Base-by-base conservation (phyloP, 53 echinoderm and acorn worm species). In the Temnopleurus reevesii region DNA sequence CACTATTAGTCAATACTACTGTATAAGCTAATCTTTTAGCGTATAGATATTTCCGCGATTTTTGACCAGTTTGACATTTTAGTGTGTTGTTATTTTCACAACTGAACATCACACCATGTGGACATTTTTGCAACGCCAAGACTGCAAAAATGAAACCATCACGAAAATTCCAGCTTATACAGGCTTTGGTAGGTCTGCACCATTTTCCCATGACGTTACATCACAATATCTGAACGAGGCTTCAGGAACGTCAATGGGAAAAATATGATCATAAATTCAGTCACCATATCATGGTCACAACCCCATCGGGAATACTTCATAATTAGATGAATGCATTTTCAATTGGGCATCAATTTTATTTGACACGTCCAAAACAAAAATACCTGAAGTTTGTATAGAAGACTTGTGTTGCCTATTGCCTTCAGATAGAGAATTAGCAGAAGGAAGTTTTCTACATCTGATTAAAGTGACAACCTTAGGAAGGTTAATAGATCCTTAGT, bases 261-360 rank as follows among this genome's bases (percentile, higher is more conserved):
- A 65, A 71, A 71, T 71, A 71, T 71, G 41, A 71, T 71, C 71
- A 41, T 71, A 71, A 71, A 71, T 41, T 30, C 41, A 41, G 31
- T 63, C 63, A 63, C 63, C n/a, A n/a, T 63, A 71, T 43, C 71
- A 38, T 71, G 71, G 71, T 41, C 21, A n/a, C 21, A 71, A 4
- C n/a, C 71, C 71, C 41, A 36, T 38, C 9, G 38, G 71, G 38
- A 41, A 36, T 12, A 38, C 23, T 41, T 66, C 5, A n/a, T 71
- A 71, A 38, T 71, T 71, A 41, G 43, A 71, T 71, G 43, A 71
- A 71, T 71, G 71, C 23, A 71, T 71, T 71, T 71, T 41, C 71
- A 71, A 71, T n/a, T 8, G 41, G 41, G 41, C 41, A 71, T 71
- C 41, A 71, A 41, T 71, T 71, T 41, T 71, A 41, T 71, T 71